Percentiles rank a stretch among this genome's conserved stretches.
These are phyloP conservation scores for Xenus cinereus DNA, from an alignment of 2,113 vertebrate genomes.

Conservation along the genomic window DNA sequence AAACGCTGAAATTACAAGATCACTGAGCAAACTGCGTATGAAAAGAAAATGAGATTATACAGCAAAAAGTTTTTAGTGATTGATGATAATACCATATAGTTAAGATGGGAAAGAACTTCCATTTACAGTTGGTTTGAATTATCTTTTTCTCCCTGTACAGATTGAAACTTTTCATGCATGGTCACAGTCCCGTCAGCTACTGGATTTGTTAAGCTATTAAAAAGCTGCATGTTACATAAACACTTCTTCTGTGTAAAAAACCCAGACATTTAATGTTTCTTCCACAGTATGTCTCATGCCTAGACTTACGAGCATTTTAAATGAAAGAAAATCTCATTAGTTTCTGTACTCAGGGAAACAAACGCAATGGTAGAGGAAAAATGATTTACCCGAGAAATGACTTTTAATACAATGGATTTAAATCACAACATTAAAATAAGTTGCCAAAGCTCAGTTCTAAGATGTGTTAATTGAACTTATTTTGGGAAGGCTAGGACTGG, in stretches of 20 bases:
- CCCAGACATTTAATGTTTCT: background rate
- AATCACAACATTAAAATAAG: background rate
- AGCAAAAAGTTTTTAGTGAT: background rate
- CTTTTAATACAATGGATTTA: background rate
- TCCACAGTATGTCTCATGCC: background rate
- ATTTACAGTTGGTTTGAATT: background rate
- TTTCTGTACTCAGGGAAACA: background rate
- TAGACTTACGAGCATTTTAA: background rate
- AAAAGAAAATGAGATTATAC: background rate
- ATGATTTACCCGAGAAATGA: background rate
- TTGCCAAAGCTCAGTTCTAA: background rate
- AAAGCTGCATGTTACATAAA: background rate
- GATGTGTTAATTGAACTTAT: background rate
- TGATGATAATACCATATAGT: background rate
- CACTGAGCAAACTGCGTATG: background rate
- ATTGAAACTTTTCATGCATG: background rate
- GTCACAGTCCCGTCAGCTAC: background rate
- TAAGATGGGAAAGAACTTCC: background rate
- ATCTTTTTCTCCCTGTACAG: background rate
- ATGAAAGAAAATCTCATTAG: background rate
- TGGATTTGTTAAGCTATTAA: constrained; percentile 14
- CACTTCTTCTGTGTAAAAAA: background rate
- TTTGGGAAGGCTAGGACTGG: background rate
- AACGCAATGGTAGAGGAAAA: background rate
- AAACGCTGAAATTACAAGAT: constrained; percentile 9